These are phyloP conservation scores for Hemitrygon akajei DNA, from an alignment of 2,797 vertebrate species.

Conservation along the genomic window DNA sequence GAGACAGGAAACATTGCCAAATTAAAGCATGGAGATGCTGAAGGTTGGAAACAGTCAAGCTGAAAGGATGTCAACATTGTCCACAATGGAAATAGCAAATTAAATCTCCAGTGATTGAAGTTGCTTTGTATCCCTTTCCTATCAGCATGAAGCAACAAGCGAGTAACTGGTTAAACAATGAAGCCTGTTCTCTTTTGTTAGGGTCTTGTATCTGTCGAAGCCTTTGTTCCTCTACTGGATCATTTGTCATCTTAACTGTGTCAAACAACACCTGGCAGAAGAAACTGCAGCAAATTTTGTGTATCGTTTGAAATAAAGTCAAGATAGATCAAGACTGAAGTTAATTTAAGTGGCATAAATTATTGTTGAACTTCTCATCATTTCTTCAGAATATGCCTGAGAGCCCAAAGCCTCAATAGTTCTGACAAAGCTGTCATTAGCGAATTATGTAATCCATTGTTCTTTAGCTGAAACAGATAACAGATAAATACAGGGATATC, in stretches of 20 bases:
- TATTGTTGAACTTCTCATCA: background rate
- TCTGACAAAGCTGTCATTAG: background rate
- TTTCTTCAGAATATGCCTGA: too few relatives aligned
- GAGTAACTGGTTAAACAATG: background rate
- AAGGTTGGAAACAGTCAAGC: background rate
- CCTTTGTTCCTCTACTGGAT: background rate
- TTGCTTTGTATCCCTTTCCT: background rate
- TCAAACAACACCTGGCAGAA: background rate
- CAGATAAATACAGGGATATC: background rate
- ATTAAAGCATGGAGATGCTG: background rate
- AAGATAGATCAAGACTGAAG: background rate
- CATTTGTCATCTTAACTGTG: conserved; percentile 2
- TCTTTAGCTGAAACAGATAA: background rate
- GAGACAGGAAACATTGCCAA: background rate
- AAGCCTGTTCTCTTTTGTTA: background rate
- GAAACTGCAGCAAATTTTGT: background rate
- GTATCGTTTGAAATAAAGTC: background rate
- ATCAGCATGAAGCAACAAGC: background rate
- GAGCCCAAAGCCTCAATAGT: background rate
- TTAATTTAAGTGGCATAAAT: background rate
- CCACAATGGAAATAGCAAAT: background rate
- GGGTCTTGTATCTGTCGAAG: conserved; percentile 21
- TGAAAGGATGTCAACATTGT: background rate
- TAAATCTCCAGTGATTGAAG: background rate
- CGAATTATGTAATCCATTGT: background rate